These are phyloP conservation scores for Carabus problematicus DNA, from an alignment of 2,888 invertebrate genomes.

Conservation along the genomic window DNA sequence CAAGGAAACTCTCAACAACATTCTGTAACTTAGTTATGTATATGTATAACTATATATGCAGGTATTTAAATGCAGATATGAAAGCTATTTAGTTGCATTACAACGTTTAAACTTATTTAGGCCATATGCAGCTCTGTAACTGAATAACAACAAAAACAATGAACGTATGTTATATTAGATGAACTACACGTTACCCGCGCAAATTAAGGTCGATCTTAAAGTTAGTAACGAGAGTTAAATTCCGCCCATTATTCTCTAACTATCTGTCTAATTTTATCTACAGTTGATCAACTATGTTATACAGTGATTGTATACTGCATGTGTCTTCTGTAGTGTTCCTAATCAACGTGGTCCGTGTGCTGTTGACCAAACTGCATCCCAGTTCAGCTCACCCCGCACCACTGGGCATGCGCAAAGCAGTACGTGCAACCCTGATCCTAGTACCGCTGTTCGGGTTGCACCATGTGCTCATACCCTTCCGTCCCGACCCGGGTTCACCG, in stretches of 20 bases:
- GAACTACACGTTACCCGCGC: too few species aligned
- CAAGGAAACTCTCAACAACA: too few species aligned
- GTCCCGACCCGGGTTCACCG: constrained; percentile 65
- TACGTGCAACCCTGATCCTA: constrained; percentile 74
- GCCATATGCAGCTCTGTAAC: too few species aligned
- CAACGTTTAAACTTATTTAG: too few species aligned
- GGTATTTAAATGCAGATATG: background rate
- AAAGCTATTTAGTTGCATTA: too few species aligned
- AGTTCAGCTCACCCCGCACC: constrained; percentile 68
- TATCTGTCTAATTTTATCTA: too few species aligned
- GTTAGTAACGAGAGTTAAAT: too few species aligned
- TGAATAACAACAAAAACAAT: too few species aligned
- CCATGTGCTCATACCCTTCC: constrained; percentile 72
- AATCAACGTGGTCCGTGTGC: constrained; percentile 70
- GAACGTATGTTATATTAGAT: too few species aligned
- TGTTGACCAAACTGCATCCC: constrained; percentile 70
- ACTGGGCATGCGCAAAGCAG: constrained; percentile 69
- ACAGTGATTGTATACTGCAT: constrained; percentile 20
- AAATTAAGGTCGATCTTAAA: too few species aligned
- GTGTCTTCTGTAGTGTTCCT: constrained; percentile 65
- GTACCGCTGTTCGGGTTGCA: constrained; percentile 81
- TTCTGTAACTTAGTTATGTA: too few species aligned
- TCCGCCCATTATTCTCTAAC: too few species aligned
- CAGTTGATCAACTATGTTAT: constrained; percentile 15
- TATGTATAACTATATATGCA: background rate